Evolutionary conservation across 2,888 invertebrate genomes (phyloP).

Genomic region (Peribatodes rhomboidaria): DNA sequence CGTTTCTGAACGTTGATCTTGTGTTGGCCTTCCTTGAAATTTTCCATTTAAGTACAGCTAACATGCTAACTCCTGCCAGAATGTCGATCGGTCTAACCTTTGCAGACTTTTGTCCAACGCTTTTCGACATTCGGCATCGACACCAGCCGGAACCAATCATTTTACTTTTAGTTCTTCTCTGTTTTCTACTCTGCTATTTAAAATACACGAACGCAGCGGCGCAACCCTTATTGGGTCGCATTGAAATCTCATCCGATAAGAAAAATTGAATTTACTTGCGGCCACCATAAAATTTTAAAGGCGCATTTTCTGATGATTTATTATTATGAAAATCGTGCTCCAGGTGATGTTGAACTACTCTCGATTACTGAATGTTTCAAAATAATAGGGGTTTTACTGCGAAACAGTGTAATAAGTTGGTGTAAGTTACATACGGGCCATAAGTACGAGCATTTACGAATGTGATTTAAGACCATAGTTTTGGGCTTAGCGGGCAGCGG

Average conservation of each 20-base stretch:
- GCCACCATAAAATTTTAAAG: slow-evolving; percentile 53
- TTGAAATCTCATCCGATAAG: slow-evolving; percentile 63
- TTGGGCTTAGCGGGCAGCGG: neutral
- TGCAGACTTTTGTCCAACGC: too few species aligned
- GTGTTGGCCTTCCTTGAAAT: too few species aligned
- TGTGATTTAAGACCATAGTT: slow-evolving; percentile 1
- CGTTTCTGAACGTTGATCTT: too few species aligned
- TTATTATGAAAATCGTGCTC: slow-evolving; percentile 49
- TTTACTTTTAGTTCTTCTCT: too few species aligned
- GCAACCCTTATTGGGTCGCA: slow-evolving; percentile 58
- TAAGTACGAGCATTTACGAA: slow-evolving; percentile 15
- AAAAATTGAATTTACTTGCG: slow-evolving; percentile 60
- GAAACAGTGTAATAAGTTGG: neutral
- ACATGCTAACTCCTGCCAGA: too few species aligned
- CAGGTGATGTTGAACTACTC: slow-evolving; percentile 32
- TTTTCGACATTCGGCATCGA: too few species aligned
- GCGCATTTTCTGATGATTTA: slow-evolving; percentile 53
- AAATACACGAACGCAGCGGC: slow-evolving; percentile 27
- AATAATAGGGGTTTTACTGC: slow-evolving; percentile 36
- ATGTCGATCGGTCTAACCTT: too few species aligned
- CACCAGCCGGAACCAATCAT: too few species aligned
- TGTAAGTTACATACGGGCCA: slow-evolving; percentile 27
- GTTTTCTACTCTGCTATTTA: neutral
- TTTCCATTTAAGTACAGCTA: too few species aligned
- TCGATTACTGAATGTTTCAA: slow-evolving; percentile 41